These are phyloP conservation scores for Nothura maculosa DNA, from an alignment of 2,797 vertebrate species.

Conservation along the genomic window DNA sequence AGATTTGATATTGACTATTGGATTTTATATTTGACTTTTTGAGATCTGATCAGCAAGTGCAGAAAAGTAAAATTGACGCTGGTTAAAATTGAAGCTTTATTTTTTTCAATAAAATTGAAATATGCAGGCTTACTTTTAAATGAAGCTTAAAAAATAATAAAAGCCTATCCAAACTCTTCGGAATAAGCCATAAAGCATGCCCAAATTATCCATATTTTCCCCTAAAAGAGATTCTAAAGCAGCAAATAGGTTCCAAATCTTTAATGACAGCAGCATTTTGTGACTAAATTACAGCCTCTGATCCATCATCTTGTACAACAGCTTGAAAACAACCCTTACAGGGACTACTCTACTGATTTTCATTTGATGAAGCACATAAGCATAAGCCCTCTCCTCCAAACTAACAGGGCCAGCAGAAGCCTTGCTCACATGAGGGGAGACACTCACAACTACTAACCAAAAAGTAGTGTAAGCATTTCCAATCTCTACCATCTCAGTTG, in stretches of 20 bases:
- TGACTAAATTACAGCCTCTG: not conserved
- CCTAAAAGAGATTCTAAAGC: not conserved
- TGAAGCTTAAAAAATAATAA: not conserved
- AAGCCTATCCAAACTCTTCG: not conserved
- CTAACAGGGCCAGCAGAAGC: fast-evolving
- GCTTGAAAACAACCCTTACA: too few relatives aligned
- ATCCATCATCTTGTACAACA: not conserved
- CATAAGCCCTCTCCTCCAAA: not conserved
- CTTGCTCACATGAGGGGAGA: not conserved
- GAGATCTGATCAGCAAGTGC: not conserved
- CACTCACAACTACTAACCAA: not conserved
- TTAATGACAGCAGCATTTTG: not conserved
- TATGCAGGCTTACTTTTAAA: not conserved
- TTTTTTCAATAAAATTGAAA: too few relatives aligned
- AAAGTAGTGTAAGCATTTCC: not conserved
- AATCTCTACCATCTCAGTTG: not conserved
- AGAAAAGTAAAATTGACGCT: slow-evolving; percentile 19
- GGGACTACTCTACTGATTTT: not conserved
- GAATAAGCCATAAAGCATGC: not conserved
- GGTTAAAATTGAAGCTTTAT: too few relatives aligned
- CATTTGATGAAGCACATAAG: not conserved
- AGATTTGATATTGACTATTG: too few relatives aligned
- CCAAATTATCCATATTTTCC: not conserved
- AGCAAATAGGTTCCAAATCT: not conserved
- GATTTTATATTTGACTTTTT: too few relatives aligned